These are phyloP conservation scores for Gibbula magus DNA, from an alignment of 2,888 invertebrate species.

Conservation along the genomic window DNA sequence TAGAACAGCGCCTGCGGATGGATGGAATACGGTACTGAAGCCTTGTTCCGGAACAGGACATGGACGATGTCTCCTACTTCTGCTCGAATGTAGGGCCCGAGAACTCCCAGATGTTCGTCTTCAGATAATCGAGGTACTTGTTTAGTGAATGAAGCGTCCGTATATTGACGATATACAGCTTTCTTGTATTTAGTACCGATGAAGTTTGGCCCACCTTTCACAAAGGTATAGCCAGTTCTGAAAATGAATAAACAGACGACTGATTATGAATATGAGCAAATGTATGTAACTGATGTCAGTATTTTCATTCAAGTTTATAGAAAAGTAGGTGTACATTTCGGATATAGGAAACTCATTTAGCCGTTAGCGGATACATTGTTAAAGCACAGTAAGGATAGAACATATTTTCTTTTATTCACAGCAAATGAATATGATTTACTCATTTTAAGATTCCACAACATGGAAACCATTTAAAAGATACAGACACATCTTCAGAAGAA, in stretches of 20 bases:
- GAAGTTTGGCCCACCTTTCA: conserved; percentile 47
- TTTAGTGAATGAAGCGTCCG: conserved; percentile 50
- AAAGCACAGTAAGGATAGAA: too few relatives aligned
- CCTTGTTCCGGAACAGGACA: conserved; percentile 59
- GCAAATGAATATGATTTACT: too few relatives aligned
- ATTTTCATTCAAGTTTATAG: too few relatives aligned
- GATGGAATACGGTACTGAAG: conserved; percentile 50
- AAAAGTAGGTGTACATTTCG: too few relatives aligned
- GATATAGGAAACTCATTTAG: too few relatives aligned
- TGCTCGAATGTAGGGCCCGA: conserved; percentile 62
- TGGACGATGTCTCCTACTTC: conserved; percentile 56
- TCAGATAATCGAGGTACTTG: conserved; percentile 32
- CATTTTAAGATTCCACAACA: too few relatives aligned
- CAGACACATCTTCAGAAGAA: too few relatives aligned
- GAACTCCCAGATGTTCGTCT: conserved; percentile 49
- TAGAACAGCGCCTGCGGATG: conserved; percentile 59
- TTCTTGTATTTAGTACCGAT: conserved; percentile 56
- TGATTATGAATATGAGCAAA: too few relatives aligned
- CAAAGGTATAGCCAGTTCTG: conserved; percentile 46
- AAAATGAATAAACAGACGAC: conserved; percentile 19
- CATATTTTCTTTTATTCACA: too few relatives aligned
- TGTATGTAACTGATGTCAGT: too few relatives aligned
- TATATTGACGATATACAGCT: conserved; percentile 55
- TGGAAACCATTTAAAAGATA: too few relatives aligned
- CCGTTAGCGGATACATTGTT: too few relatives aligned